Evolutionary conservation across 2,113 vertebrate species (phyloP).

Genomic region (Potamarius usumacintae): DNA sequence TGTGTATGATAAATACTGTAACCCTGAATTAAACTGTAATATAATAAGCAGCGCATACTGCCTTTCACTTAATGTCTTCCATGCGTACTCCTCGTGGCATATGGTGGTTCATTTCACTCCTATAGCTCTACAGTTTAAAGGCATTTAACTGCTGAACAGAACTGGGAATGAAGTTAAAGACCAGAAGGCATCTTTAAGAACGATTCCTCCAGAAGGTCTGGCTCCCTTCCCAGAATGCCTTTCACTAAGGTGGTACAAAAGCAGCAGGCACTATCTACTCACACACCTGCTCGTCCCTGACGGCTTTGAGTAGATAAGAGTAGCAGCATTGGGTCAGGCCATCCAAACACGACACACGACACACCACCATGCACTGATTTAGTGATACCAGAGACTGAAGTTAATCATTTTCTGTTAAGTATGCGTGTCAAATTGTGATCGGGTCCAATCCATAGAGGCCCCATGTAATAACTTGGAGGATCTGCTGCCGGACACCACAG

Average conservation of each 20-base stretch:
- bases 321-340: conserved; percentile 62
- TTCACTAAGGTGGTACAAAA: conserved; percentile 58
- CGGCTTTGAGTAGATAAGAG: conserved; percentile 61
- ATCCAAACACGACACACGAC: conserved; percentile 47
- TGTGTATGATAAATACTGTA: conserved; percentile 2
- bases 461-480: too few relatives aligned
- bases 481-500: too few relatives aligned
- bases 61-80: conserved; percentile 22
- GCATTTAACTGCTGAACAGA: conserved; percentile 18
- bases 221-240: conserved; percentile 70
- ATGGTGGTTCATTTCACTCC: background rate
- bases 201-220: conserved; percentile 65
- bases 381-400: background rate
- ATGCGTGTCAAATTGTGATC: background rate
- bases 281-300: conserved; percentile 71
- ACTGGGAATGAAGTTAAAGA: conserved; percentile 38
- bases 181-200: conserved; percentile 49
- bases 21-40: conserved; percentile 2
- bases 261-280: conserved; percentile 63
- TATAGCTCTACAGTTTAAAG: conserved; percentile 10
- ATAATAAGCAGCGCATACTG: background rate
- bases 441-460: too few relatives aligned
- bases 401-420: background rate
- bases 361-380: background rate
- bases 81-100: background rate